Conservation (phyloP, 2,888 invertebrate genomes). For the Chaetoderma sp. region DNA sequence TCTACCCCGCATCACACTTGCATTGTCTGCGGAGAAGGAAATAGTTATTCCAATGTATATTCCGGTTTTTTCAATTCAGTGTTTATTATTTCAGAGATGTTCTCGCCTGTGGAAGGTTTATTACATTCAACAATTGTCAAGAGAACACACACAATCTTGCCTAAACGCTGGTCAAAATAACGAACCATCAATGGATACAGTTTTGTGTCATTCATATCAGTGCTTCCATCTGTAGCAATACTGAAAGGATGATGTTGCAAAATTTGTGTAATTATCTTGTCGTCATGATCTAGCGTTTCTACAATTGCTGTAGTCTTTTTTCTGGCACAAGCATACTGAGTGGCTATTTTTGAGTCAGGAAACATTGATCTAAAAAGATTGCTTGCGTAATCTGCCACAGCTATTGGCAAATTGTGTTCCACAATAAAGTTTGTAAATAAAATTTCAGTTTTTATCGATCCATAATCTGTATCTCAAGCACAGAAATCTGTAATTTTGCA, state of each 20-base stretch:
- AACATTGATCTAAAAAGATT: constrained; percentile 30
- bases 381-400: constrained; percentile 35
- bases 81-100: no score
- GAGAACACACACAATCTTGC: no score
- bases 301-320: constrained; percentile 32
- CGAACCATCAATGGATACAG: constrained; percentile 5
- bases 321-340: constrained; percentile 34
- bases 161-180: constrained; percentile 1
- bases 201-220: constrained; percentile 11
- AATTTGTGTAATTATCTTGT: neutral
- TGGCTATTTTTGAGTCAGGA: constrained; percentile 35
- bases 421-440: constrained; percentile 32
- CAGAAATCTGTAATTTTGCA: no score
- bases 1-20: no score
- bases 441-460: constrained; percentile 32
- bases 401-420: constrained; percentile 35
- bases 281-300: neutral
- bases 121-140: no score
- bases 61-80: no score
- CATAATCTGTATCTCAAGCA: no score
- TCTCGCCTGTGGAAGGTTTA: no score
- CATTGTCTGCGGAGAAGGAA: no score
- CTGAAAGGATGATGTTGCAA: neutral
- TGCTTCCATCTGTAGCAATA: constrained; percentile 14
- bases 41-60: no score